phyloP scores from a whole-genome alignment of 2,797 vertebrate genomes.

The Malurus splendens region DNA sequence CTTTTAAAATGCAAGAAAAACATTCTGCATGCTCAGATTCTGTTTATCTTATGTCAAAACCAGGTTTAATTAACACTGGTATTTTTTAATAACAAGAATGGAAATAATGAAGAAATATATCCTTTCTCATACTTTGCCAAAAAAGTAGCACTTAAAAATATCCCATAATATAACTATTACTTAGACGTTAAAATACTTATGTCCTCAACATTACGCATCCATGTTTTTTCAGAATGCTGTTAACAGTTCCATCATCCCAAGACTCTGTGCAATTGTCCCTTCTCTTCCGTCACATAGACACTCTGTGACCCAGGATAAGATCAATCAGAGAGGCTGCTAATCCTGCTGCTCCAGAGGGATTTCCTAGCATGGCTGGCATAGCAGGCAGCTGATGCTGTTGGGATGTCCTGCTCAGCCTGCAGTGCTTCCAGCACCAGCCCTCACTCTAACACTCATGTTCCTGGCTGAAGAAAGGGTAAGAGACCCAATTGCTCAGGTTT shows the following conservation, averaged over 20 bases:
- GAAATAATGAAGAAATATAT: neutral
- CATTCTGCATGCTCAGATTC: neutral
- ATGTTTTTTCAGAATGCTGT: neutral
- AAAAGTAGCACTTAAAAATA: neutral
- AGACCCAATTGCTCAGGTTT: neutral
- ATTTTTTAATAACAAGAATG: neutral
- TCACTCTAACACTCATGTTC: neutral
- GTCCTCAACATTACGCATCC: neutral
- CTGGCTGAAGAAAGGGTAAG: neutral
- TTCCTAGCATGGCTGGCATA: neutral
- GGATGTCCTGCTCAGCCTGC: neutral
- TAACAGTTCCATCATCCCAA: neutral
- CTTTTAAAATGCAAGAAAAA: neutral
- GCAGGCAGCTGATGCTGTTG: neutral
- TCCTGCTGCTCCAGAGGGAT: neutral
- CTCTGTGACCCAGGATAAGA: neutral
- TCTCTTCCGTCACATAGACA: neutral
- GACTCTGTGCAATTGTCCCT: neutral
- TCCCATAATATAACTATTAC: neutral
- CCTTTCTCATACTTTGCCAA: neutral
- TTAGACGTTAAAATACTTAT: neutral
- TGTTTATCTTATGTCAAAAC: neutral
- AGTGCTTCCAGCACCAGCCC: neutral
- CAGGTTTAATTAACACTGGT: neutral
- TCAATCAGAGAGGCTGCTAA: neutral